A percentile compares a stretch with the other conserved stretches of the same genome.
phyloP scores from a whole-genome alignment of 2,113 vertebrate genomes.

The Verasper variegatus region DNA sequence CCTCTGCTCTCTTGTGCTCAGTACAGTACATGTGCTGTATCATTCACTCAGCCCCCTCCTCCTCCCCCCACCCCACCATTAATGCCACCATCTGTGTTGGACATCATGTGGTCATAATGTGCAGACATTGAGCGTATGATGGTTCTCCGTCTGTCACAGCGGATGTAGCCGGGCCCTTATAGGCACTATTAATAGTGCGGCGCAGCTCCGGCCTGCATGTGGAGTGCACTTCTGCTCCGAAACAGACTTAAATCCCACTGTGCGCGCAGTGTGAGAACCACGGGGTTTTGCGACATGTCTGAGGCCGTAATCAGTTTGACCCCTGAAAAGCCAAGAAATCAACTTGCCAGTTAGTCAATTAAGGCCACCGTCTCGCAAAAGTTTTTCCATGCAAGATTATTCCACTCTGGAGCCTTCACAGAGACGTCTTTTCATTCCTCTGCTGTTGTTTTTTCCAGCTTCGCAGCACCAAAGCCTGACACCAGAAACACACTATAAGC shows the following conservation, averaged over 20 bases:
- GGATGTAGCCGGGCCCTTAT: conserved; percentile 53
- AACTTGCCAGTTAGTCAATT: conserved; percentile 52
- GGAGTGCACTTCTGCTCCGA: background rate
- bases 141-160: conserved; percentile 57
- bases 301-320: conserved; percentile 26
- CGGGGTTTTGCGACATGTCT: conserved; percentile 9
- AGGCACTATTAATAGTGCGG: conserved; percentile 48
- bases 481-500: conserved; percentile 49
- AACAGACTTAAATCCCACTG: conserved; percentile 16
- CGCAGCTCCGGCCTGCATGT: conserved; percentile 7
- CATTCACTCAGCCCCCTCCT: conserved; percentile 25
- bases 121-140: conserved; percentile 66
- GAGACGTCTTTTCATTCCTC: conserved; percentile 77
- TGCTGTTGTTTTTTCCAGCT: conserved; percentile 79
- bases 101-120: conserved; percentile 74
- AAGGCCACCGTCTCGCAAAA: conserved; percentile 40
- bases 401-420: conserved; percentile 63
- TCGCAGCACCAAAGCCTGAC: conserved; percentile 58
- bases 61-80: background rate
- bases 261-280: conserved; percentile 16
- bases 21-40: conserved; percentile 58
- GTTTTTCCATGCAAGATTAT: conserved; percentile 55
- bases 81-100: conserved; percentile 73
- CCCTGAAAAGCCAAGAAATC: conserved; percentile 21
- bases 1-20: background rate